A percentile compares a stretch with the other conserved stretches of the same genome.
Conservation (phyloP, 2,113 vertebrate genomes). For the Oryzias javanicus region DNA sequence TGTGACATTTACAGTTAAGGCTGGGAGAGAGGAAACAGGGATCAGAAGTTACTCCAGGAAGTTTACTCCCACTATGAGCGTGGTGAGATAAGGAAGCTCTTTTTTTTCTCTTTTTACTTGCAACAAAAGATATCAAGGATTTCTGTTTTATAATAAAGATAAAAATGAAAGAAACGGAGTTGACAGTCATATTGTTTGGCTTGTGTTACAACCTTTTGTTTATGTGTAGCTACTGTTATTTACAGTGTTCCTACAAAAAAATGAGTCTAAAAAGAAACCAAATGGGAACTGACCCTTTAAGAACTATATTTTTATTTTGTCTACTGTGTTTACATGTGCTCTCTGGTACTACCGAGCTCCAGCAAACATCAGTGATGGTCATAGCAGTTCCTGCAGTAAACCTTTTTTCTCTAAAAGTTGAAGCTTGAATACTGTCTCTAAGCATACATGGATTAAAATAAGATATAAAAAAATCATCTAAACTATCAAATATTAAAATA, state of each 20-base stretch:
- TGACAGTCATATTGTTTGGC: too few relatives aligned
- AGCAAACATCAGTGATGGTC: background rate
- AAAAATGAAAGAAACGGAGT: too few relatives aligned
- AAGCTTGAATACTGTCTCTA: too few relatives aligned
- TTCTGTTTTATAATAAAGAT: too few relatives aligned
- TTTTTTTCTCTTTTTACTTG: background rate
- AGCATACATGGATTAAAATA: background rate
- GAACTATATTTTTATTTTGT: background rate
- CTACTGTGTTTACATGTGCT: too few relatives aligned
- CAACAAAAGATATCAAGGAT: background rate
- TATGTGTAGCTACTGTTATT: too few relatives aligned
- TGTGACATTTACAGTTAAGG: constrained; percentile 25
- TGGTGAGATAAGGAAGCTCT: constrained; percentile 54
- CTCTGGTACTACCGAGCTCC: background rate
- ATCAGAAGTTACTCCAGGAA: constrained; percentile 56
- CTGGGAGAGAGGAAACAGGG: constrained; percentile 55
- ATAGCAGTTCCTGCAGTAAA: too few relatives aligned
- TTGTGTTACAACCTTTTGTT: too few relatives aligned
- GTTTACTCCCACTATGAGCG: constrained; percentile 51
- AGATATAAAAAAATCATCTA: constrained; percentile 22
- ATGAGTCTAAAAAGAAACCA: too few relatives aligned
- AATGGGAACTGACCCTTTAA: too few relatives aligned
- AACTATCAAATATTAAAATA: background rate
- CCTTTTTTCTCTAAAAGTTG: too few relatives aligned
- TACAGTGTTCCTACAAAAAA: too few relatives aligned